Percentiles rank a stretch among this genome's conserved stretches.
Evolutionary conservation across 2,888 invertebrate species (phyloP).

Genomic region (Lamellibrachia columna): DNA sequence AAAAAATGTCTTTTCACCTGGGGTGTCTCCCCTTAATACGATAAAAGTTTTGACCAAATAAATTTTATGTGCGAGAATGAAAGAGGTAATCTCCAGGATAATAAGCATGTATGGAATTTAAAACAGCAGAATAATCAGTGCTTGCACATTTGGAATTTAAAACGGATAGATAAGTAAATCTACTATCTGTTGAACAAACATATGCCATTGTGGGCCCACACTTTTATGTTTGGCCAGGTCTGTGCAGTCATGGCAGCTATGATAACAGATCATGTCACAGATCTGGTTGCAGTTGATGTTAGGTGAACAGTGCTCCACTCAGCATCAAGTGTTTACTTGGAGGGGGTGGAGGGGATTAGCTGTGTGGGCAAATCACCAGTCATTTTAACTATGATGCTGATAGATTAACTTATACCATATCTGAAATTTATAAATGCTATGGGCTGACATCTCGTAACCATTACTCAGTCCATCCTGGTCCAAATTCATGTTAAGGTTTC

Average conservation of each 20-base stretch:
- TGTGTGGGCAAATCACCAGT: not conserved
- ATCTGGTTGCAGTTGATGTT: not conserved
- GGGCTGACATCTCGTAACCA: not conserved
- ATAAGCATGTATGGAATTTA: not conserved
- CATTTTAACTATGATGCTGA: not conserved
- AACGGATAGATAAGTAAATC: not conserved
- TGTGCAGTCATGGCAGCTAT: slow-evolving; percentile 5
- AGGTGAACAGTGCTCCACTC: not conserved
- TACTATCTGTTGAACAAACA: not conserved
- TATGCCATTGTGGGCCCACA: not conserved
- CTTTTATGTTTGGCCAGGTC: not conserved
- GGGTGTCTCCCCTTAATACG: too few species aligned
- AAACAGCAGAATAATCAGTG: not conserved
- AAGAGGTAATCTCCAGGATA: not conserved
- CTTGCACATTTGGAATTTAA: not conserved
- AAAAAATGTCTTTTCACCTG: too few species aligned
- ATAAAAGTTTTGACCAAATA: too few species aligned
- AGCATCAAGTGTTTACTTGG: not conserved
- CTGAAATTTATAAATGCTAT: not conserved
- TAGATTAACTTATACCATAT: not conserved
- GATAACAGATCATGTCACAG: not conserved
- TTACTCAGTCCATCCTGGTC: not conserved
- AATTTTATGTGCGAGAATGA: not conserved
- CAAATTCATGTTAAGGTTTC: not conserved
- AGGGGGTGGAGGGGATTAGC: not conserved